These are phyloP conservation scores for Cephus pulcher DNA, from an alignment of 2,888 invertebrate species.

Conservation along the genomic window DNA sequence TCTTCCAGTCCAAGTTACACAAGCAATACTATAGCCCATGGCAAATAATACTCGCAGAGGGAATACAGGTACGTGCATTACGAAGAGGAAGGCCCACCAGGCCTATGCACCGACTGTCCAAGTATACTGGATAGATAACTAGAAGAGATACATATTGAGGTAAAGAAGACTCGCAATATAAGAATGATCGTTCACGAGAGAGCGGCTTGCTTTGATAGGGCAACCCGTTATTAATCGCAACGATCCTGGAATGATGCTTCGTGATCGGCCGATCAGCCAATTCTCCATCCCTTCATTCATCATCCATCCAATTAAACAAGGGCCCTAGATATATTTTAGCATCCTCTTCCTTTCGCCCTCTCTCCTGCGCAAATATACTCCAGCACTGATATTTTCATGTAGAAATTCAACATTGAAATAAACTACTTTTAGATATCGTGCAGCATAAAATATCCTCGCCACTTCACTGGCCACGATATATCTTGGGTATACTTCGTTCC, in stretches of 20 bases:
- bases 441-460: background rate
- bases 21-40: background rate
- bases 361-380: background rate
- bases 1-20: background rate
- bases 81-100: background rate
- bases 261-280: constrained; percentile 8
- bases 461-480: background rate
- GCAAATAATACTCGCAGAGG: background rate
- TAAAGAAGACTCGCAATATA: background rate
- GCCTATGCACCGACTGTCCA: background rate
- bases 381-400: background rate
- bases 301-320: constrained; percentile 8
- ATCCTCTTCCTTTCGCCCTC: background rate
- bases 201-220: constrained; percentile 10
- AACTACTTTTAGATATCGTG: background rate
- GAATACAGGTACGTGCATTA: background rate
- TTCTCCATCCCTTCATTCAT: constrained; percentile 10
- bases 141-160: background rate
- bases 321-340: background rate
- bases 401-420: background rate
- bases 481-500: background rate
- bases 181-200: background rate
- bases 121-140: background rate
- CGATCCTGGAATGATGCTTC: background rate
- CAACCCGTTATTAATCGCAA: constrained; percentile 8